phyloP scores from a whole-genome alignment of 1,140 invertebrate species.

The Bombus ignitus region DNA sequence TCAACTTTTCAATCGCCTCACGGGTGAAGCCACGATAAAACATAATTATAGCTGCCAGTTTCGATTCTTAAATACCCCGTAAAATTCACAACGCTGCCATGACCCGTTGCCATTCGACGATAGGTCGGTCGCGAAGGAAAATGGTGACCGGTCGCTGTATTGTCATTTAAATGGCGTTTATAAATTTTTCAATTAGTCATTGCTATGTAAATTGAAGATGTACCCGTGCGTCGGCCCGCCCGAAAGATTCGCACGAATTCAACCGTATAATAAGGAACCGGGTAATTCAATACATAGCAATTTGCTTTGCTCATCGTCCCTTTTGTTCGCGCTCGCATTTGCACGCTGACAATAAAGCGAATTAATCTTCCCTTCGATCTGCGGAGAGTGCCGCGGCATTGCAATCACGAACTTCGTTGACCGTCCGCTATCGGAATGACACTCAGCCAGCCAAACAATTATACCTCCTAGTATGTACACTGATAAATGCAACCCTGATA shows the following conservation, averaged over 20 bases:
- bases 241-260: slow-evolving; percentile 46
- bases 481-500: slow-evolving; percentile 42
- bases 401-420: slow-evolving; percentile 51
- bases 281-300: slow-evolving; percentile 56
- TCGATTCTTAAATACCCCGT: no score
- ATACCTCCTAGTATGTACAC: slow-evolving; percentile 19
- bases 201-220: slow-evolving; percentile 51
- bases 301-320: slow-evolving; percentile 51
- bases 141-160: neutral
- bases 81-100: no score
- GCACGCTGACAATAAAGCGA: slow-evolving; percentile 54
- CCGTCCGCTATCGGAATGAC: slow-evolving; percentile 47
- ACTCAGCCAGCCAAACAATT: slow-evolving; percentile 48
- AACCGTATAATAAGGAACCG: slow-evolving; percentile 46
- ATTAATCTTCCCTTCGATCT: slow-evolving; percentile 59
- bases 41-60: no score
- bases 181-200: slow-evolving; percentile 50
- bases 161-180: slow-evolving; percentile 50
- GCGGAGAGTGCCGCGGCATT: slow-evolving; percentile 6
- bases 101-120: neutral
- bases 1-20: no score
- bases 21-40: no score
- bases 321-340: slow-evolving; percentile 53
- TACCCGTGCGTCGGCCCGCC: neutral
- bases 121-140: neutral